Base-by-base conservation (phyloP, 2,888 invertebrate species). In the Macaria notata region DNA sequence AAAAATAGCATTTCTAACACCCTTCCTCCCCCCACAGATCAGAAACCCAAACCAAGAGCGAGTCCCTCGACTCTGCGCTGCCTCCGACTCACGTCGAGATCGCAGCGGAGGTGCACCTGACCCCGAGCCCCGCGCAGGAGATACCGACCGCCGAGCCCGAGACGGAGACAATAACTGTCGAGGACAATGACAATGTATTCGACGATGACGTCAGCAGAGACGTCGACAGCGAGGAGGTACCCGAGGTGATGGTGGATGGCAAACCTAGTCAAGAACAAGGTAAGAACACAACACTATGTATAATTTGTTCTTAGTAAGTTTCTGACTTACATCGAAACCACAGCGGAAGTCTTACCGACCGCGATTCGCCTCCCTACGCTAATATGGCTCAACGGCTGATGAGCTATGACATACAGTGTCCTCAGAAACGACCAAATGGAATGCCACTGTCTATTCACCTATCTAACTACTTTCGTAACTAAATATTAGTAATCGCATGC, bases 221-320 rank as follows among this genome's bases (percentile, higher is more conserved):
- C 41, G 59, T 68, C 3, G 71, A 72, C 6, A 55, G 55, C 56
- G 44, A 73, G 3, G 58, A 72, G 4, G 54, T 69, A 3, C 60
- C 66, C 7, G 68, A 70, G 41, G 49, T 65, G 41, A 51, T 72
- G 19, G 63, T 69, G 36, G 75, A 75, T 31, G 66, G 62, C 19
- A 63, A 61, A 48, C 68, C 69, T 65, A 67, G 65, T 43, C 75
- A 71, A 51, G 78, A 80, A 41, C 76, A 70, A 70, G 76, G 84
- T 83, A 64, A 57, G 38, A 36, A 36, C 3, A 36, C 33, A 33
- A 33, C 4, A 19, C 19, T 19, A 2, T 19, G 19, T 19, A 19
- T 19, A 19, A 19, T 19, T 2, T 19, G 19, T 19, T 2, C 1
- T 19, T 19, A 19, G 19, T 19, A 19, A 19, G 19, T 19, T 19